Evolutionary conservation across 2,113 vertebrate genomes (phyloP).

Genomic region (Dissostichus mawsoni): DNA sequence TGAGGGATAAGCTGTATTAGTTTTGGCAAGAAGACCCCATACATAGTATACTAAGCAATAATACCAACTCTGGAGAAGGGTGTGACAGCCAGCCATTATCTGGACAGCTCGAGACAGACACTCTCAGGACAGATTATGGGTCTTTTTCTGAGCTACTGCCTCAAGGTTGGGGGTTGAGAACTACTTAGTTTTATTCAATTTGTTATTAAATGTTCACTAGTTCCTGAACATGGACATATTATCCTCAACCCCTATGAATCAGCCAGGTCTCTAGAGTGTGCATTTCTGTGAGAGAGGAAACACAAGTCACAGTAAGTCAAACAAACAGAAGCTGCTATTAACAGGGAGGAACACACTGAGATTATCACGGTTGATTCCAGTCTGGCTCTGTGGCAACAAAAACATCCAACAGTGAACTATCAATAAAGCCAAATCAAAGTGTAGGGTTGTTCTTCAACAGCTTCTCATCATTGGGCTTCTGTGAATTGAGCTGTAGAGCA

Average conservation of each 20-base stretch:
- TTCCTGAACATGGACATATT: background rate
- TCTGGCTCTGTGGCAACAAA: conserved; percentile 18
- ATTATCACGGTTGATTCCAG: conserved; percentile 14
- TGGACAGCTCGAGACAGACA: conserved; percentile 42
- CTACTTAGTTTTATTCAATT: background rate
- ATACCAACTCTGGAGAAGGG: conserved; percentile 47
- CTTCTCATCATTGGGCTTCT: conserved; percentile 21
- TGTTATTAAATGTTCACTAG: background rate
- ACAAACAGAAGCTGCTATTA: background rate
- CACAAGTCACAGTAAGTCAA: background rate
- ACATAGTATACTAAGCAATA: conserved; percentile 46
- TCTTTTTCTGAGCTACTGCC: conserved; percentile 15
- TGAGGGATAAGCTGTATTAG: conserved; percentile 20
- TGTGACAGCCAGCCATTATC: conserved; percentile 60
- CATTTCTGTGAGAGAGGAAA: background rate
- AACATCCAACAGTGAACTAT: conserved; percentile 9
- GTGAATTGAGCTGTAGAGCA: conserved; percentile 6
- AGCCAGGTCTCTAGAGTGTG: background rate
- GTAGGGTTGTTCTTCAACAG: conserved; percentile 9
- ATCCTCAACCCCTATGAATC: background rate
- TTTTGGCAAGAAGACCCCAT: conserved; percentile 53
- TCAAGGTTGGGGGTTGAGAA: conserved; percentile 9
- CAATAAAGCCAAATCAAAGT: conserved; percentile 24
- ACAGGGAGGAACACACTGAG: background rate
- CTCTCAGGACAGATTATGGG: conserved; percentile 38